phyloP scores from a whole-genome alignment of 1,140 invertebrate species.

The Heliconius himera region DNA sequence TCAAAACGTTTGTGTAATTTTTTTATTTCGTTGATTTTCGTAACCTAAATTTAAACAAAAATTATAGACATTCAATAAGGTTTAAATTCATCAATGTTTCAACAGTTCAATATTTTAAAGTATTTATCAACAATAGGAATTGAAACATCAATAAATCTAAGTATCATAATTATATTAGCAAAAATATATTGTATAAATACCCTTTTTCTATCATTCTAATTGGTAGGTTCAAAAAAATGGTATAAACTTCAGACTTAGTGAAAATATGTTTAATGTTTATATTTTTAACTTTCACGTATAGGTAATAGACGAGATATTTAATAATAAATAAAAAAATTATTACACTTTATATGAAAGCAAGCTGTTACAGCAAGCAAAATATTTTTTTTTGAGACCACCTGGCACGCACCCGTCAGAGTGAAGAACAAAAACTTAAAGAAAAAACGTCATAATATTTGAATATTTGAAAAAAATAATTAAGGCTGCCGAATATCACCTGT shows the following conservation, averaged over 20 bases:
- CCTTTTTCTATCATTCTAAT: too few species aligned
- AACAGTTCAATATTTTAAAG: background rate
- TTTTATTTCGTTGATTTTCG: background rate
- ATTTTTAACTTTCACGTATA: background rate
- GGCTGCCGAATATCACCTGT: constrained; percentile 78
- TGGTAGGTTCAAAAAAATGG: too few species aligned
- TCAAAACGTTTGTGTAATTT: constrained; percentile 9
- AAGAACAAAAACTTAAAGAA: constrained; percentile 66
- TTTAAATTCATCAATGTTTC: background rate
- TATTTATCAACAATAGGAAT: background rate
- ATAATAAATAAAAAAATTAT: constrained; percentile 38
- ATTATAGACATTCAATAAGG: background rate
- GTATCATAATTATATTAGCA: too few species aligned
- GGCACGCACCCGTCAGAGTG: constrained; percentile 66
- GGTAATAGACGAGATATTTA: constrained; percentile 25
- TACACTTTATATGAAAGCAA: constrained; percentile 51
- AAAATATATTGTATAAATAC: too few species aligned
- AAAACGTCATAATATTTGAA: constrained; percentile 80
- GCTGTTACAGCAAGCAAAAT: constrained; percentile 65
- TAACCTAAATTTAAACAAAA: background rate
- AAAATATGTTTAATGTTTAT: background rate
- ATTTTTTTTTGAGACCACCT: constrained; percentile 73
- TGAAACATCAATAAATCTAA: background rate
- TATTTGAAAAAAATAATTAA: constrained; percentile 81
- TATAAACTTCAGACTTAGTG: background rate